Percentiles rank a stretch among this genome's conserved stretches.
Evolutionary conservation across 2,888 invertebrate genomes (phyloP).

Genomic region (Morinoia aosen): DNA sequence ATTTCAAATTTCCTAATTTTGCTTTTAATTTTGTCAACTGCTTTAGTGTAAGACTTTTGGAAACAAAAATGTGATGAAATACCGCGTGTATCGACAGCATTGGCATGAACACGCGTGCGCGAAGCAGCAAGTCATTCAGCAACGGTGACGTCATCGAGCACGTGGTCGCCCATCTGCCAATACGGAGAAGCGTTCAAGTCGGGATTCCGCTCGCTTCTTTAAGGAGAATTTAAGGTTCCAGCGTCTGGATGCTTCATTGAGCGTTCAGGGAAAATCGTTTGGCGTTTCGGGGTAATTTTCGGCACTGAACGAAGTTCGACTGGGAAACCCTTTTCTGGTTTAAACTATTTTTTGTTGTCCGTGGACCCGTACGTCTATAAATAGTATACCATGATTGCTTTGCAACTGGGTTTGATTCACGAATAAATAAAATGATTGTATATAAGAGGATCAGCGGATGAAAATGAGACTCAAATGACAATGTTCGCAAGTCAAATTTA

Average conservation of each 20-base stretch:
- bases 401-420: neutral
- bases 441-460: too few species aligned
- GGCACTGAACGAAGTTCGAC: neutral
- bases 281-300: neutral
- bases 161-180: constrained; percentile 4
- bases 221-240: neutral
- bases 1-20: neutral
- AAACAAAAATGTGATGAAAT: neutral
- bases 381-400: neutral
- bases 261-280: neutral
- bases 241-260: neutral
- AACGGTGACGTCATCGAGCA: constrained; percentile 10
- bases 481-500: neutral
- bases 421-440: neutral
- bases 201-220: neutral
- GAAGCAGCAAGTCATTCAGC: neutral
- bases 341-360: neutral
- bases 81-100: neutral
- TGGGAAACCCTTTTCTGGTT: neutral
- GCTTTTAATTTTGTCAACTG: neutral
- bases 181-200: neutral
- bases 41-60: neutral
- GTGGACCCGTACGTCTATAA: neutral
- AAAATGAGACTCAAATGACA: too few species aligned
- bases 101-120: neutral